Evolutionary conservation across 2,113 vertebrate genomes (phyloP).

Genomic region (Bubalus kerabau): DNA sequence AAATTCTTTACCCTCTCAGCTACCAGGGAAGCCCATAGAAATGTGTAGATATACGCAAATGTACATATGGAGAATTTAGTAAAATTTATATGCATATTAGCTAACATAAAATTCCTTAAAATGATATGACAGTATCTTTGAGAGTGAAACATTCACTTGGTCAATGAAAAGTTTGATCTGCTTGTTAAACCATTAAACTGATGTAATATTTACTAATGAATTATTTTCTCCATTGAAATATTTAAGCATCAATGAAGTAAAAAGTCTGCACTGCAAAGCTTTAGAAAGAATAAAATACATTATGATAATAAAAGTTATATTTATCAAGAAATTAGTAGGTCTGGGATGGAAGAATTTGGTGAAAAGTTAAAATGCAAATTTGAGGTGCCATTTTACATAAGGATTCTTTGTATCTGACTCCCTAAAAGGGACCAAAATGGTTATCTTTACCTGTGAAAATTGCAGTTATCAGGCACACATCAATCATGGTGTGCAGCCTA

Average conservation of each 20-base stretch:
- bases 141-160: neutral
- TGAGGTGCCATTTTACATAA: neutral
- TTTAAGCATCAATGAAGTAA: neutral
- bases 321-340: neutral
- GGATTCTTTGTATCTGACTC: neutral
- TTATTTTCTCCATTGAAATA: neutral
- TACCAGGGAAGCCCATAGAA: neutral
- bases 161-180: neutral
- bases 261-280: neutral
- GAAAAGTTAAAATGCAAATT: conserved; percentile 21
- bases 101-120: neutral
- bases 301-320: neutral
- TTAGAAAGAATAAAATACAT: neutral
- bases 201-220: neutral
- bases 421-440: neutral
- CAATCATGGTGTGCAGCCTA: neutral
- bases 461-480: neutral
- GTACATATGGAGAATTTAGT: neutral
- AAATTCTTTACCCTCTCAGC: neutral
- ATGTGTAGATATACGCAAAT: neutral
- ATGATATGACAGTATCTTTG: neutral
- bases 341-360: neutral
- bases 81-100: neutral
- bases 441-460: neutral
- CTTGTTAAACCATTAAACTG: neutral